These are phyloP conservation scores for Limnephilus rhombicus DNA, from an alignment of 2,888 invertebrate genomes.

Conservation along the genomic window DNA sequence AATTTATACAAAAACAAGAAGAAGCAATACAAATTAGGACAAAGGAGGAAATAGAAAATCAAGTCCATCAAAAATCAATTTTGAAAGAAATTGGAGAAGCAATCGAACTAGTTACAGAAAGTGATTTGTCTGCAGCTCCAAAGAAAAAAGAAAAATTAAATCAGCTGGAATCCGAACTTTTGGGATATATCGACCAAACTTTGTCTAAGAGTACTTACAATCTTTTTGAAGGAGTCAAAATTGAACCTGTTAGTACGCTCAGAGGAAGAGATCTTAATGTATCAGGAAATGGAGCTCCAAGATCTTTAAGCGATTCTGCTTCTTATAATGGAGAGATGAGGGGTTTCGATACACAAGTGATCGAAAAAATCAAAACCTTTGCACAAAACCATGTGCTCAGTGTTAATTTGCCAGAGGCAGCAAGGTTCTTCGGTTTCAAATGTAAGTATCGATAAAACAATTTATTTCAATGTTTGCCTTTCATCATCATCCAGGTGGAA, in stretches of 20 bases:
- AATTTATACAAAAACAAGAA: constrained; percentile 69
- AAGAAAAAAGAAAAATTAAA: constrained; percentile 45
- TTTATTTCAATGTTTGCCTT: not conserved
- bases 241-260: constrained; percentile 70
- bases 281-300: constrained; percentile 66
- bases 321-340: constrained; percentile 51
- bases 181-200: constrained; percentile 78
- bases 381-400: constrained; percentile 80
- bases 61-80: constrained; percentile 66
- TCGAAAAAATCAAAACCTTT: constrained; percentile 79
- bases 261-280: constrained; percentile 55
- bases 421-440: constrained; percentile 80
- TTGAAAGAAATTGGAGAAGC: constrained; percentile 50
- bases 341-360: constrained; percentile 75
- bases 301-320: constrained; percentile 60
- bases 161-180: constrained; percentile 76
- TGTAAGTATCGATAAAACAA: constrained; percentile 73
- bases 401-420: constrained; percentile 83
- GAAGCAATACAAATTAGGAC: constrained; percentile 53
- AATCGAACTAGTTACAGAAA: constrained; percentile 51
- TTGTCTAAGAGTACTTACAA: constrained; percentile 77
- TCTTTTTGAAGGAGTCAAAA: constrained; percentile 79
- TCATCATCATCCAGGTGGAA: not conserved
- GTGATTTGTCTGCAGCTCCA: constrained; percentile 18
- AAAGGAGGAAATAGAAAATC: constrained; percentile 61